Base-by-base conservation (phyloP, 2,888 invertebrate species). In the Platycheirus rosarum region DNA sequence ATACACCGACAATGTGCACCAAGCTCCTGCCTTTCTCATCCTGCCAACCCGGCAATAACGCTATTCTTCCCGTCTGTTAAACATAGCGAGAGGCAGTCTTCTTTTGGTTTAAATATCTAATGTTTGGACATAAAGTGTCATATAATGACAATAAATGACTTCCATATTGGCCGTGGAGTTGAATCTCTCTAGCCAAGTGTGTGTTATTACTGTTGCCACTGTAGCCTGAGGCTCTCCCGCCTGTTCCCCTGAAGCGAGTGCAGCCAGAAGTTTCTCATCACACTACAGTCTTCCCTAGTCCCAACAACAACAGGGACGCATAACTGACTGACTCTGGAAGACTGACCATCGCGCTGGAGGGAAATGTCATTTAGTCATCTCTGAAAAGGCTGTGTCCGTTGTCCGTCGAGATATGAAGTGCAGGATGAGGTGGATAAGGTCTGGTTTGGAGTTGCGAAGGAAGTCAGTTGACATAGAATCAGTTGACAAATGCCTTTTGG, bases 71-170 rank as follows among this genome's bases (percentile, higher is more conserved):
- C 23, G 2, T 23, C 23, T 23, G 23, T 55, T 14, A 2, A 23
- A 40, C 14, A 42, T 42, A 44, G 16, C 44, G n/a, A 60, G n/a
- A 60, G 14, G 29, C 62, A 53, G 68, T 63, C 79, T 57, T 53
- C 80, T 65, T 70, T 70, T 70, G 68, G 77, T 37, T 84, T 77
- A 74, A 77, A 84, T 78, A 84, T 85, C 85, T 84, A 85, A 82
- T 80, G 85, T 84, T 85, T 85, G 77, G 85, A 74, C 85, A 80
- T 85, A 85, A 84, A 84, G 84, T 85, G 85, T 85, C 85, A 84
- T 85, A 85, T 84, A 85, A 85, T 85, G 84, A 85, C 85, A 85
- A 85, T 79, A 85, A 85, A 85, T 85, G 85, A 85, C 85, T 84
- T 76, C 79, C 80, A 79, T 85, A 77, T 69, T 84, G 84, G 77